phyloP scores from a whole-genome alignment of 2,888 invertebrate genomes.

The Scaptomyza reducta region DNA sequence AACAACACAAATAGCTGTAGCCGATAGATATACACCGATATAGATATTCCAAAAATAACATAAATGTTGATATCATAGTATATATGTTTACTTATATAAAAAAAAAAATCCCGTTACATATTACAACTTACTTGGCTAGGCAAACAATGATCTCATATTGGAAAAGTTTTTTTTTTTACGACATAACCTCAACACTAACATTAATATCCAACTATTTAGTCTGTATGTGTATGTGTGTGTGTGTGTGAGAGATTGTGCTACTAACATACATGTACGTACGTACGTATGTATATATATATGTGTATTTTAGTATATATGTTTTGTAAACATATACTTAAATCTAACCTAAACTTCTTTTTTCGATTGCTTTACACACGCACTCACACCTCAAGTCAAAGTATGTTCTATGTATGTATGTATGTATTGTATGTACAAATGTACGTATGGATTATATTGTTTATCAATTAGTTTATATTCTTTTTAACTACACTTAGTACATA shows the following conservation, averaged over 20 bases:
- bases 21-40: constrained; percentile 35
- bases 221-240: constrained; percentile 26
- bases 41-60: constrained; percentile 14
- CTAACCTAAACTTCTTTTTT: constrained; percentile 39
- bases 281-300: constrained; percentile 12
- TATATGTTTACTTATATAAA: background rate
- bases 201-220: constrained; percentile 42
- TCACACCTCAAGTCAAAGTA: constrained; percentile 23
- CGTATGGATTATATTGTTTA: constrained; percentile 34
- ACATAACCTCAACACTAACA: constrained; percentile 72
- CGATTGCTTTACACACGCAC: constrained; percentile 31
- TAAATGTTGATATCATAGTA: constrained; percentile 25
- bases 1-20: constrained; percentile 49
- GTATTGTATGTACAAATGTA: constrained; percentile 38
- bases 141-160: constrained; percentile 70
- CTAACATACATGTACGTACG: constrained; percentile 22
- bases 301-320: constrained; percentile 26
- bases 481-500: constrained; percentile 58
- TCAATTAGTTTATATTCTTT: constrained; percentile 65
- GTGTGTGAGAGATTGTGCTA: constrained; percentile 21
- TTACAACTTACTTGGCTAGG: constrained; percentile 59
- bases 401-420: constrained; percentile 23
- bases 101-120: constrained; percentile 38
- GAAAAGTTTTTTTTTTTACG: constrained; percentile 51
- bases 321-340: constrained; percentile 41